Conservation (phyloP, 1,140 invertebrate species). For the Chrysomallon squamiferum region DNA sequence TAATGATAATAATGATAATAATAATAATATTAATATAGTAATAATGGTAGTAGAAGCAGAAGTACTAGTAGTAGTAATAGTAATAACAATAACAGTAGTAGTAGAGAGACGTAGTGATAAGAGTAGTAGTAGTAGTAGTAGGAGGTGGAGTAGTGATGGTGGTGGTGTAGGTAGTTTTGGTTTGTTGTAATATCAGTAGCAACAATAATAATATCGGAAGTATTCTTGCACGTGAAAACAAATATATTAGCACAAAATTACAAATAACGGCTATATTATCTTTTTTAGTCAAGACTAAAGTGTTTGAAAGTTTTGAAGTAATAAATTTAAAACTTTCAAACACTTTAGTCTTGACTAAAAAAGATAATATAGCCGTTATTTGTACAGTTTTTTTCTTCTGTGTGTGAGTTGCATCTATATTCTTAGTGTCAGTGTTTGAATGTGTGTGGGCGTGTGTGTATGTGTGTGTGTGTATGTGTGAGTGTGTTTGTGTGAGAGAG, state of each 20-base stretch:
- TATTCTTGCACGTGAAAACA: too few species aligned
- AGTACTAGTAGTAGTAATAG: conserved; percentile 1
- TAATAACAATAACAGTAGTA: neutral
- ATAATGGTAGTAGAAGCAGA: neutral
- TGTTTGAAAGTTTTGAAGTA: neutral
- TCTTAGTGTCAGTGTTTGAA: neutral
- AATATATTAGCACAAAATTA: too few species aligned
- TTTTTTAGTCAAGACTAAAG: neutral
- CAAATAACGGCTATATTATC: neutral
- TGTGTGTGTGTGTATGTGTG: too few species aligned
- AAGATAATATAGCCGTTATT: neutral
- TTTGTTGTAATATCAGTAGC: neutral
- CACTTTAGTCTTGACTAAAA: neutral
- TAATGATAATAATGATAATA: too few species aligned
- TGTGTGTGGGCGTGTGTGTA: too few species aligned
- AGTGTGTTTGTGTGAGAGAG: too few species aligned
- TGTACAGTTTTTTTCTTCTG: too few species aligned
- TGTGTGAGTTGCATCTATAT: neutral
- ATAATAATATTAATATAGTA: too few species aligned
- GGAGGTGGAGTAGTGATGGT: neutral
- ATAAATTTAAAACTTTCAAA: neutral
- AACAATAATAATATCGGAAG: neutral
- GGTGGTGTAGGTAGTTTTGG: neutral
- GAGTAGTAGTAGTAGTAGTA: neutral
- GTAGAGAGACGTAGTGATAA: neutral